These are phyloP conservation scores for Phrynocephalus versicolor DNA, from an alignment of 2,113 vertebrate species.

Conservation along the genomic window DNA sequence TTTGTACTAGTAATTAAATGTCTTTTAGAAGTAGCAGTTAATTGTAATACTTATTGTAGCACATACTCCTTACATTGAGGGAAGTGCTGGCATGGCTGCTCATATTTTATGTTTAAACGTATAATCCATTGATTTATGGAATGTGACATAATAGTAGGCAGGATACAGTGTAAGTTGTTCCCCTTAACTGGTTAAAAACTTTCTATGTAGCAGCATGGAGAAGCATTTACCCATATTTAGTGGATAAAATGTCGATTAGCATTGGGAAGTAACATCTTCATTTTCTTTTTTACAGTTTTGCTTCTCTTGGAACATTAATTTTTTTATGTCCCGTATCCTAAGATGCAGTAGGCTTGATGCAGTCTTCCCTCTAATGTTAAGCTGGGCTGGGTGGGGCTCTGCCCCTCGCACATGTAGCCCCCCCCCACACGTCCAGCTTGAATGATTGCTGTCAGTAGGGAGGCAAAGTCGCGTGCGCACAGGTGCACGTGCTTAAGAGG, in stretches of 20 bases:
- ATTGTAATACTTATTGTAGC: slow-evolving; percentile 12
- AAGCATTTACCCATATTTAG: slow-evolving; percentile 45
- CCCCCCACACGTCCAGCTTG: too few species aligned
- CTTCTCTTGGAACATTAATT: slow-evolving; percentile 20
- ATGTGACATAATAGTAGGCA: slow-evolving; percentile 1
- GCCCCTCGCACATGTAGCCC: too few species aligned
- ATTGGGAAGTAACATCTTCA: slow-evolving; percentile 56
- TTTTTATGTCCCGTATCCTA: slow-evolving; percentile 39
- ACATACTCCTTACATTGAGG: slow-evolving; percentile 10
- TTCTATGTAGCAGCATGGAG: background rate
- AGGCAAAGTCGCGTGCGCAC: too few species aligned
- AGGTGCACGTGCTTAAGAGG: too few species aligned
- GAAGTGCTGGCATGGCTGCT: background rate
- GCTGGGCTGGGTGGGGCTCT: too few species aligned
- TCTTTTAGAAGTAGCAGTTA: slow-evolving; percentile 31
- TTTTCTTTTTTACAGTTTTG: slow-evolving; percentile 43
- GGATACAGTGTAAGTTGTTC: background rate
- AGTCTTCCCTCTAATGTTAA: too few species aligned
- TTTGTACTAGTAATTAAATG: background rate
- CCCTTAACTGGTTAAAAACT: background rate
- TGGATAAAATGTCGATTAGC: slow-evolving; percentile 37
- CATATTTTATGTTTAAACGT: background rate
- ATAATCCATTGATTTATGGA: slow-evolving; percentile 5
- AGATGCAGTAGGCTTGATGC: background rate
- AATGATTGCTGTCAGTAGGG: too few species aligned